Evolutionary conservation across 2,113 vertebrate genomes (phyloP).

Genomic region (Ahaetulla prasina): DNA sequence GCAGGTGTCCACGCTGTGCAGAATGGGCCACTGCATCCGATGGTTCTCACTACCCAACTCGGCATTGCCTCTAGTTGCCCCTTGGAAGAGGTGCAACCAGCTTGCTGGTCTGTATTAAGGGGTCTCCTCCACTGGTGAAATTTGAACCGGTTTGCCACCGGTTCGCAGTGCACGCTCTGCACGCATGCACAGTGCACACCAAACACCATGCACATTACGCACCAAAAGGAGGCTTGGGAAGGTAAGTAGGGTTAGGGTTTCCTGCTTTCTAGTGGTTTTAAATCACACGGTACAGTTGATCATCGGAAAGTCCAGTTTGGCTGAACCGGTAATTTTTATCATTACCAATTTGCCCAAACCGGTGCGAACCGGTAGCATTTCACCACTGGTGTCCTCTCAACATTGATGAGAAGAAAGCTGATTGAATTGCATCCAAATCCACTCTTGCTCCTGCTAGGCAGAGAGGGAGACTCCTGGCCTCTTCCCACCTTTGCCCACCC

Average conservation of each 20-base stretch:
- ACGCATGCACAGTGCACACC: too few relatives aligned
- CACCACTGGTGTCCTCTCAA: neutral
- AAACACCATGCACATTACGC: too few relatives aligned
- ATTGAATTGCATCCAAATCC: neutral
- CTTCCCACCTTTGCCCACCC: neutral
- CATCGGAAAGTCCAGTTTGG: too few relatives aligned
- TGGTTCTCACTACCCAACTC: neutral
- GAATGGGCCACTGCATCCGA: neutral
- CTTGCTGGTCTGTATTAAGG: neutral
- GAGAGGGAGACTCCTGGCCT: neutral
- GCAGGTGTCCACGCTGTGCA: neutral
- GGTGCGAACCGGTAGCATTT: too few relatives aligned
- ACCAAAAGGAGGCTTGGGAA: too few relatives aligned
- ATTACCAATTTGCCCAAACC: too few relatives aligned
- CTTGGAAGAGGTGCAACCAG: neutral
- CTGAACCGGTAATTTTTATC: too few relatives aligned
- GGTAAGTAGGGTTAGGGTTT: too few relatives aligned
- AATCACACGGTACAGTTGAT: too few relatives aligned
- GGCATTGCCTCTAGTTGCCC: neutral
- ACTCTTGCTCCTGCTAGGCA: neutral
- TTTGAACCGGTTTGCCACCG: too few relatives aligned
- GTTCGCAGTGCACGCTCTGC: too few relatives aligned
- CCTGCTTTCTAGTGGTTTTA: too few relatives aligned
- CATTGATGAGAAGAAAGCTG: neutral
- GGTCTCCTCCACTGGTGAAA: neutral